Percentiles rank a stretch among this genome's conserved stretches.
phyloP scores from a whole-genome alignment of 1,140 invertebrate genomes.

The Cydia fagiglandana region DNA sequence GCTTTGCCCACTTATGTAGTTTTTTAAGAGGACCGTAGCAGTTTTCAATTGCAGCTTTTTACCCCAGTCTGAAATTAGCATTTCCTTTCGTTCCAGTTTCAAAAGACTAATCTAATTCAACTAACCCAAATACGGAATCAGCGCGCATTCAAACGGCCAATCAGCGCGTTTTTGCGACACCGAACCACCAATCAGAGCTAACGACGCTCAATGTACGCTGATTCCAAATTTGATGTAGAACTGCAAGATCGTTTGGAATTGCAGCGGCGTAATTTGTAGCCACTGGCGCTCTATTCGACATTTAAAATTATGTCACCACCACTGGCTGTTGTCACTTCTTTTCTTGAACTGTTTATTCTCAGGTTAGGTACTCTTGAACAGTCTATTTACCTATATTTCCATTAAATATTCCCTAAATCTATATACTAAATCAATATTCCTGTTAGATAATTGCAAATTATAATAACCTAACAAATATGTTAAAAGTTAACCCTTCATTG shows the following conservation, averaged over 20 bases:
- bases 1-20: too few relatives aligned
- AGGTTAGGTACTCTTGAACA: too few relatives aligned
- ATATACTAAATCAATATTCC: too few relatives aligned
- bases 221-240: neutral
- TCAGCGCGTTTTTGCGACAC: neutral
- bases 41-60: neutral
- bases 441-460: too few relatives aligned
- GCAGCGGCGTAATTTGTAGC: constrained; percentile 6
- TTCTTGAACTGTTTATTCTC: too few relatives aligned
- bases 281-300: neutral
- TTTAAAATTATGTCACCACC: neutral
- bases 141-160: neutral
- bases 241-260: neutral
- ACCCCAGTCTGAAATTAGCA: neutral
- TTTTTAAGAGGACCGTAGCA: neutral
- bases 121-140: constrained; percentile 1
- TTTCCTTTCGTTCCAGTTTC: neutral
- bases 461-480: too few relatives aligned
- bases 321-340: too few relatives aligned
- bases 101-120: constrained; percentile 11
- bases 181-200: constrained; percentile 7
- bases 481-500: too few relatives aligned
- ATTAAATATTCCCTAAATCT: too few relatives aligned
- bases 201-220: constrained; percentile 4
- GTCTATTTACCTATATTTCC: too few relatives aligned